A percentile compares a stretch with the other conserved stretches of the same genome.
Conservation (phyloP, 2,797 vertebrate genomes). For the Pteropus rufus region DNA sequence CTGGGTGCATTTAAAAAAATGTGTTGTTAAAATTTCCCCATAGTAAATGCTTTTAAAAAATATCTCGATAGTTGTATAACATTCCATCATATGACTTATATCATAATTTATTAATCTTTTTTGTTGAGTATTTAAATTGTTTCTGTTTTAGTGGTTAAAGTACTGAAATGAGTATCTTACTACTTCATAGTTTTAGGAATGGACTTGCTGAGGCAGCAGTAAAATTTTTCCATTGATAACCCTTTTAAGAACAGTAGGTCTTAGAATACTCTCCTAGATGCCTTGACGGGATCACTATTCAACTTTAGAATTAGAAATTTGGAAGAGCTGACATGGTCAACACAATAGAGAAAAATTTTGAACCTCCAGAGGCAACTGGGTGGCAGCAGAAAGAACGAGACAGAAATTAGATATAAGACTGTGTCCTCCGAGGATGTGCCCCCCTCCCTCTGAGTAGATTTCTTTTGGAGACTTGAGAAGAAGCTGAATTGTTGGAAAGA, state of each 20-base stretch:
- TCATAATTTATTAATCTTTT: neutral
- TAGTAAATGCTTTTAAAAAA: neutral
- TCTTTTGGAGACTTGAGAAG: neutral
- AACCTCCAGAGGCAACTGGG: neutral
- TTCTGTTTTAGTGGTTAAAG: neutral
- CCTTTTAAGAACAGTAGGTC: neutral
- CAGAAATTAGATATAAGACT: neutral
- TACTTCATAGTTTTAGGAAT: neutral
- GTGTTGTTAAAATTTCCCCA: neutral
- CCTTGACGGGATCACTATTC: neutral
- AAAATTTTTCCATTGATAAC: neutral
- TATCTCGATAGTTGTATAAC: neutral
- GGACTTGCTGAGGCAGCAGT: neutral
- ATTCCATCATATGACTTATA: neutral
- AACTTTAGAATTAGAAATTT: constrained; percentile 21
- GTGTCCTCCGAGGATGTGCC: neutral
- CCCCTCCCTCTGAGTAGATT: neutral
- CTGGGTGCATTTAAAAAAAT: neutral
- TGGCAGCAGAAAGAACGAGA: neutral
- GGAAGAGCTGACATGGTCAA: neutral
- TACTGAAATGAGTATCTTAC: neutral
- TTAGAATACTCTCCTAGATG: neutral
- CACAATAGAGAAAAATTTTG: neutral
- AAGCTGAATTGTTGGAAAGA: neutral
- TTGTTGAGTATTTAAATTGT: neutral